A percentile compares a stretch with the other conserved stretches of the same genome.
Evolutionary conservation across 2,888 invertebrate genomes (phyloP).

Genomic region (Phengaris arion): DNA sequence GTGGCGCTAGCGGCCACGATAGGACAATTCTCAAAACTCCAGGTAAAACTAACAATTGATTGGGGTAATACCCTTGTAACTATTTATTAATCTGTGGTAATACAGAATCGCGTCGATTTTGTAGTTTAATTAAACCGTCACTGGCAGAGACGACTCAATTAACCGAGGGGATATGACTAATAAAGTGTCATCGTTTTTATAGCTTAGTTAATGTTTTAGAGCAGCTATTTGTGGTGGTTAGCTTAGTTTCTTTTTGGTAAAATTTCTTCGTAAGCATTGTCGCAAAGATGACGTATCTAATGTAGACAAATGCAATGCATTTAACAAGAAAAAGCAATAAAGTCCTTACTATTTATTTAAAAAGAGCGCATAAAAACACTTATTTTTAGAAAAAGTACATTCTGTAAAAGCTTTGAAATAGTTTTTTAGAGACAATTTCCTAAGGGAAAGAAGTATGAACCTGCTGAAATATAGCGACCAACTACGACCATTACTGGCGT

Average conservation of each 20-base stretch:
- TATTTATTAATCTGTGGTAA: not conserved
- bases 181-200: slow-evolving; percentile 19
- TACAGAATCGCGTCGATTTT: slow-evolving; percentile 16
- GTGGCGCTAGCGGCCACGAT: too few species aligned
- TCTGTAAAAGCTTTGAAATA: too few species aligned
- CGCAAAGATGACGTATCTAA: not conserved
- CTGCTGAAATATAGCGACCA: too few species aligned
- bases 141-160: slow-evolving; percentile 24
- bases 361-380: too few species aligned
- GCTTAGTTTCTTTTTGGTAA: not conserved
- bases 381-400: too few species aligned
- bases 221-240: not conserved
- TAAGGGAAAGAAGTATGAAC: too few species aligned
- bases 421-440: too few species aligned
- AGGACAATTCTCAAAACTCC: too few species aligned
- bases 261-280: not conserved
- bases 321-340: not conserved
- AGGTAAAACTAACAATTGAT: too few species aligned
- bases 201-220: slow-evolving; percentile 1
- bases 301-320: not conserved
- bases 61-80: not conserved
- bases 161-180: slow-evolving; percentile 17
- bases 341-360: too few species aligned
- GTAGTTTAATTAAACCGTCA: slow-evolving; percentile 29
- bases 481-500: too few species aligned